phyloP scores from a whole-genome alignment of 2,797 vertebrate species.

The Denticeps clupeoides region DNA sequence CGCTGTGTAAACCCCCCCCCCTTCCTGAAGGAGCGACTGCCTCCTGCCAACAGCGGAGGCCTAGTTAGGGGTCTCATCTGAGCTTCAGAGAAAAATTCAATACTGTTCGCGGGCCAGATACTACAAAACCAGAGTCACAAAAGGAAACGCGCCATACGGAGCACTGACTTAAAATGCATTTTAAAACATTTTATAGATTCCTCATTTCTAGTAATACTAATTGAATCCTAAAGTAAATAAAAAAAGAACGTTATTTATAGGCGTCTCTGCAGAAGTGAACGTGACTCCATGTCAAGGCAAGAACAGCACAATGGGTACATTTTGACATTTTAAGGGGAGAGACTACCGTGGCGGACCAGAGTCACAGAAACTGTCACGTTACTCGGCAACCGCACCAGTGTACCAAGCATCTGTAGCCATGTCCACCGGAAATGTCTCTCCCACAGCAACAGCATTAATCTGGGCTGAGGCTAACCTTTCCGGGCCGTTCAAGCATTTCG shows the following conservation, averaged over 20 bases:
- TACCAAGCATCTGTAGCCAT: constrained; percentile 54
- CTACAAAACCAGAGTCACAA: constrained; percentile 15
- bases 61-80: constrained; percentile 43
- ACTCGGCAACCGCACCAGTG: constrained; percentile 52
- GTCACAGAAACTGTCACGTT: constrained; percentile 41
- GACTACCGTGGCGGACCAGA: constrained; percentile 50
- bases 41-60: constrained; percentile 51
- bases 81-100: constrained; percentile 30
- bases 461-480: constrained; percentile 33
- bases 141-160: constrained; percentile 3
- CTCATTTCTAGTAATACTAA: no score
- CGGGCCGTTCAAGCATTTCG: constrained; percentile 17
- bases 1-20: constrained; percentile 28
- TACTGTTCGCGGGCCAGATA: constrained; percentile 23
- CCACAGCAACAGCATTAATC: constrained; percentile 28
- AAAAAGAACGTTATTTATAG: no score
- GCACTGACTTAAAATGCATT: no score
- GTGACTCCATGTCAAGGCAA: no score
- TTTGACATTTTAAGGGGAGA: constrained; percentile 45
- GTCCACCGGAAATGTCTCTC: constrained; percentile 45
- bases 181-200: no score
- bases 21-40: constrained; percentile 29
- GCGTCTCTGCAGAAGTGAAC: no score
- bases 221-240: no score
- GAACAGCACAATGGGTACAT: not conserved